These are phyloP conservation scores for Stictonetta naevosa DNA, from an alignment of 2,113 vertebrate genomes.

Conservation along the genomic window DNA sequence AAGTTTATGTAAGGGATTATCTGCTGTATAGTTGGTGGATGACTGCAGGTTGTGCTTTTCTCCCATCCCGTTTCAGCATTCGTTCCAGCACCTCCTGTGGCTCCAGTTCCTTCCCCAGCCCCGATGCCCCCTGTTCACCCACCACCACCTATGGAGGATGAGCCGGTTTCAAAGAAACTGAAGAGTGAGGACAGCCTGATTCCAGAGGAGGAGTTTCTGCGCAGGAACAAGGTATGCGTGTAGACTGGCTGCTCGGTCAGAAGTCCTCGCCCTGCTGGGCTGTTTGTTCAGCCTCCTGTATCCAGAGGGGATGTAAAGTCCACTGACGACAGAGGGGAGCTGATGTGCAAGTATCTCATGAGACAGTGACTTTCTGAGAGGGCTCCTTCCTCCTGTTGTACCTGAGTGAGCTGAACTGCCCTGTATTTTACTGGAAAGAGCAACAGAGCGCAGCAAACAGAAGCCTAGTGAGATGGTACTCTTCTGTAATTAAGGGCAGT, in stretches of 20 bases:
- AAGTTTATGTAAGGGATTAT: background rate
- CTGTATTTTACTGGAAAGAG: background rate
- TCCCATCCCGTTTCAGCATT: conserved; percentile 79
- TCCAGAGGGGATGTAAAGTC: background rate
- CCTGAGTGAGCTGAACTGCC: background rate
- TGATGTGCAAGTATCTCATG: no score
- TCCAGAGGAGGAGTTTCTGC: conserved; percentile 96
- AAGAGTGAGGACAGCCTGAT: conserved; percentile 97
- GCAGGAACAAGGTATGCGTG: conserved; percentile 88
- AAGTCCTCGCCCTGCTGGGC: background rate
- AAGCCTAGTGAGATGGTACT: fast-evolving
- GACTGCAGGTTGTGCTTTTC: background rate
- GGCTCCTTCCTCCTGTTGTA: background rate
- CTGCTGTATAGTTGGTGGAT: background rate
- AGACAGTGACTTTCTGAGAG: background rate
- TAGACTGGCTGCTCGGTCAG: no score
- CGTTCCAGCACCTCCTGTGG: conserved; percentile 93
- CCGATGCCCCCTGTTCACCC: conserved; percentile 90
- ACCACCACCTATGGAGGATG: conserved; percentile 91
- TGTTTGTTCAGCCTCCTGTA: no score
- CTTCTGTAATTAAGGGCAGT: background rate
- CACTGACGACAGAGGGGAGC: background rate
- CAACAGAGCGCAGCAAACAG: fast-evolving
- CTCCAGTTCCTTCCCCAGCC: conserved; percentile 82
- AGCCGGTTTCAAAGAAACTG: conserved; percentile 94